Evolutionary conservation across 2,797 vertebrate genomes (phyloP), one percentile per base, ranked within the genome.

Genomic region (Echeneis naucrates): DNA sequence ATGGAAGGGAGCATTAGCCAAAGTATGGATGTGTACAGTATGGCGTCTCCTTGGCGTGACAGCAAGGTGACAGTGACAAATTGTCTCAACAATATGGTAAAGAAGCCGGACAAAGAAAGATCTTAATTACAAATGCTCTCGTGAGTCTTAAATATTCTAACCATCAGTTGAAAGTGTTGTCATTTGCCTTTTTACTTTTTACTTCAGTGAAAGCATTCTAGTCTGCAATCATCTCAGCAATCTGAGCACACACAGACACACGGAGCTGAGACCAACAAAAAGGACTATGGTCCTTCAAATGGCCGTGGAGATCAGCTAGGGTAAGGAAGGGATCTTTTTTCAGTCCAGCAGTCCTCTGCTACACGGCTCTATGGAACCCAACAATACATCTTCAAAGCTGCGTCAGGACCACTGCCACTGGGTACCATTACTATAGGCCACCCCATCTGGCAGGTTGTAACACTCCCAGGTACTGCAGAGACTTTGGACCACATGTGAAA

Each of bases 31-130:
- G 24, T 61, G 21, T 60, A 42, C 7, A 10, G 52, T 30, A 35
- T 45, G 53, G 60, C 59, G 67, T 78, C 54, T 27, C 26, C 33
- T 48, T 68, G 52, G 65, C 72, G 70, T 58, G 16, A 33, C 32
- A 33, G 40, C 8, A 21, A 53, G 68, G 51, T 82, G 91, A 88
- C 86, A 86, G 77, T 88, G 90, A 93, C 84, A 42, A 80, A 91
- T 64, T 12, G 61, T 58, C 75, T 84, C 58, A 83, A 82, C 89
- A 86, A 88, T 65, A 55, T 8, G 32, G 72, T 70, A 66, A 64
- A 77, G 60, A 23, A 54, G 61, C 51, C 4, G 48, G 35, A 73
- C 63, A 45, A 70, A 26, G 52, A 77, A 58, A 26, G 14, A 52
- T 32, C 26, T 79, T 78, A 62, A 35, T 77, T 71, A 50, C 37